Evolutionary conservation across 2,888 invertebrate species (phyloP).

Genomic region (Drosophila emarginata): DNA sequence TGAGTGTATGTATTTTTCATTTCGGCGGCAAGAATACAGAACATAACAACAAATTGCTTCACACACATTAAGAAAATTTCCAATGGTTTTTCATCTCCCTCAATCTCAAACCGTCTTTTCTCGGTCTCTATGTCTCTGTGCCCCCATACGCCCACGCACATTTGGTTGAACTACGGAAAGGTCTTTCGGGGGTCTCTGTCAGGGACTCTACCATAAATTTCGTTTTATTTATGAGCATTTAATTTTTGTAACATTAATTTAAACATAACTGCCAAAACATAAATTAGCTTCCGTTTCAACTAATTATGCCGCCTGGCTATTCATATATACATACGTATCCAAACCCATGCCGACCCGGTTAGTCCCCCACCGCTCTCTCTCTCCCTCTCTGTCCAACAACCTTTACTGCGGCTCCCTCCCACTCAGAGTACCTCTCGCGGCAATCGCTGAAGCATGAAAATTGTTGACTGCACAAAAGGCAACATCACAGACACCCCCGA

Average conservation of each 20-base stretch:
- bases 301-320: constrained; percentile 74
- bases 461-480: constrained; percentile 79
- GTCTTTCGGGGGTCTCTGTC: constrained; percentile 38
- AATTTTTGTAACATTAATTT: constrained; percentile 81
- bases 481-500: constrained; percentile 46
- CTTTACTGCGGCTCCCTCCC: not conserved
- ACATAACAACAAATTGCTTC: constrained; percentile 64
- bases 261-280: constrained; percentile 82
- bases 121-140: not conserved
- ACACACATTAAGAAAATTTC: constrained; percentile 63
- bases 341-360: not conserved
- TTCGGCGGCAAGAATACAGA: constrained; percentile 17
- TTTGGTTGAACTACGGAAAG: constrained; percentile 24
- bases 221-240: constrained; percentile 79
- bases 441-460: constrained; percentile 78
- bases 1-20: constrained; percentile 11
- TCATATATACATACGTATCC: not conserved
- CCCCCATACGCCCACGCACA: constrained; percentile 19
- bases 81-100: constrained; percentile 23
- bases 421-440: constrained; percentile 37
- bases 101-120: constrained; percentile 3
- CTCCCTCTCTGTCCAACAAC: not conserved
- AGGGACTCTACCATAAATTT: constrained; percentile 64
- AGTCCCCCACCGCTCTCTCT: not conserved
- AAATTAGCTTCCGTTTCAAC: constrained; percentile 81